These are phyloP conservation scores for Acleris cristana DNA, from an alignment of 2,888 invertebrate species.

Conservation along the genomic window DNA sequence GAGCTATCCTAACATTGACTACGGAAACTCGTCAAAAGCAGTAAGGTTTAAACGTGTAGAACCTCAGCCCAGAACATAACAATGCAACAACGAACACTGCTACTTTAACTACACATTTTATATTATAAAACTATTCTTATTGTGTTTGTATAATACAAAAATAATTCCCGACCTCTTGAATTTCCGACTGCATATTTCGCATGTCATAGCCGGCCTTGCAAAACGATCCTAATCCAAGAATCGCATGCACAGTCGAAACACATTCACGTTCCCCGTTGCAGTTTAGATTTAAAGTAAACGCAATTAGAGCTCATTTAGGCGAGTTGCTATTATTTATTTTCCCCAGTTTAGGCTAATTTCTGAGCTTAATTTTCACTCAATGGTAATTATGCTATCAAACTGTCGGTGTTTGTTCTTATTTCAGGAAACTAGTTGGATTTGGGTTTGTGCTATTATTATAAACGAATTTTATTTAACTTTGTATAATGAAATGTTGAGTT, in stretches of 20 bases:
- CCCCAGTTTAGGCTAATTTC: neutral
- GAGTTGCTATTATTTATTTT: neutral
- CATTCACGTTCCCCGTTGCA: conserved; percentile 3
- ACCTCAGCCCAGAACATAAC: no score
- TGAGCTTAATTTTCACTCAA: conserved; percentile 4
- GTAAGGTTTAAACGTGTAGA: no score
- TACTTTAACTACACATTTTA: no score
- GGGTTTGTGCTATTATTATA: no score
- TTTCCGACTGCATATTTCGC: conserved; percentile 6
- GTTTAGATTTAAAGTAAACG: neutral
- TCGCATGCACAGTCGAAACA: conserved; percentile 13
- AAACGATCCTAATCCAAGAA: conserved; percentile 14
- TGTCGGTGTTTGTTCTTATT: conserved; percentile 2
- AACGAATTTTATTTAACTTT: no score
- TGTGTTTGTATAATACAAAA: no score
- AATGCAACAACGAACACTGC: no score
- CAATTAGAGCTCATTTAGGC: conserved; percentile 4
- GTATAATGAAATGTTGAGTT: no score
- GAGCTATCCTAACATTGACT: no score
- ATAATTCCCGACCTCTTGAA: neutral
- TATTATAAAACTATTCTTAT: no score
- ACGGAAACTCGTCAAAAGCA: no score
- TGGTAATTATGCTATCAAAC: conserved; percentile 1
- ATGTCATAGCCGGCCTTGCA: conserved; percentile 17
- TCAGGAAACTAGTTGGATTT: no score